Conservation (phyloP, 2,113 vertebrate genomes). For the Ictidomys tridecemlineatus region DNA sequence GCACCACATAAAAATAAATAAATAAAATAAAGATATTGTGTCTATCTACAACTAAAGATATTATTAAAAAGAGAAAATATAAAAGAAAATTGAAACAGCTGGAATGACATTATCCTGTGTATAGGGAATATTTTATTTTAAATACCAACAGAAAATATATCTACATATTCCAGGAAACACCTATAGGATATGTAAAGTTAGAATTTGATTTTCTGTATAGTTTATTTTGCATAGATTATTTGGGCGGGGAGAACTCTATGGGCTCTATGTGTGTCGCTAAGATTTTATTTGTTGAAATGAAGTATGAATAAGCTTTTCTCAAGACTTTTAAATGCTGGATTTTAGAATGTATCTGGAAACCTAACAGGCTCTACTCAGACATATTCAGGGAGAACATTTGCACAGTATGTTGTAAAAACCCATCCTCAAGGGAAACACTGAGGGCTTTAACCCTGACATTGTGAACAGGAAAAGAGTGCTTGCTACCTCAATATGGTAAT, state of each 20-base stretch:
- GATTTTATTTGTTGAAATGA: conserved; percentile 59
- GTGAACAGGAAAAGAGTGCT: not conserved
- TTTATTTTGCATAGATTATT: conserved; percentile 49
- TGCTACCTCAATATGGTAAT: not conserved
- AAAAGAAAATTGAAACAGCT: not conserved
- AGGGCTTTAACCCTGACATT: not conserved
- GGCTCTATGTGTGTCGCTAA: not conserved
- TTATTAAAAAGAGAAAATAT: not conserved
- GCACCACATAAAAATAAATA: no score
- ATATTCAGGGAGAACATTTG: not conserved
- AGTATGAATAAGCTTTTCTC: not conserved
- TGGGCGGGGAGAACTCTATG: not conserved
- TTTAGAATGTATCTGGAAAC: not conserved
- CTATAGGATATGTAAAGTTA: conserved; percentile 17
- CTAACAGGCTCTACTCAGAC: not conserved
- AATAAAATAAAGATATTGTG: no score
- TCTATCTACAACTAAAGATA: no score
- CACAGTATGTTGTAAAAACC: not conserved
- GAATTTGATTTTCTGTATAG: not conserved
- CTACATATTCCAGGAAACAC: conserved; percentile 17
- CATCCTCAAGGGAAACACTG: not conserved
- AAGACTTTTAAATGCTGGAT: not conserved
- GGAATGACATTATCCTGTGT: not conserved
- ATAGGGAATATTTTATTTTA: conserved; percentile 33
- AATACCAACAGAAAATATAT: conserved; percentile 41